Evolutionary conservation across 1,140 invertebrate genomes (phyloP), one percentile per base, ranked within the genome.

Genomic region (Nasonia giraulti): DNA sequence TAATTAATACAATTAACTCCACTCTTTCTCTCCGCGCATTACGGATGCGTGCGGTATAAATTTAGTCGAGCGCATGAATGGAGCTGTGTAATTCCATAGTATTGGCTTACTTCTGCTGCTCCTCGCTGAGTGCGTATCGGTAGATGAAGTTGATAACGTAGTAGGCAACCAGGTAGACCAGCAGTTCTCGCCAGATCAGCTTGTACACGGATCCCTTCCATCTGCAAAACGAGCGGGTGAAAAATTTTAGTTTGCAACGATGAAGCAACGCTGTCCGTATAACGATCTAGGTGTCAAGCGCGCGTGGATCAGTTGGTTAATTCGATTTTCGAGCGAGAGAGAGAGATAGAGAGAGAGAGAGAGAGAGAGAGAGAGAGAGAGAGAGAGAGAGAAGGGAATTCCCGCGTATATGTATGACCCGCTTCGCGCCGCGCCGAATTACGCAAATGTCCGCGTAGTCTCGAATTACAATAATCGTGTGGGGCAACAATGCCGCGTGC

Each of bases 121-220:
- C 91, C 69, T 96, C 95, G 87, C 95, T 96, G 87, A 99, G 94
- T 40, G 95, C 96, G 91, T 96, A 97, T 93, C 98, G 95, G 94
- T 99, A 99, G 77, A 96, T 93, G 82, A 98, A 93, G 91, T 98
- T 98, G 88, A 99, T 96, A 85, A 95, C 93, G 91, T 97, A 97
- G 93, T 98, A 99, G 83, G 97, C 91, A 85, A 95, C 93, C 88
- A 97, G 94, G 93, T 98, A 99, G 62, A 97, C 96, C 88, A 98
- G 91, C 85, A 99, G 94, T 94, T 99, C 98, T 87, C 97, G 95
- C 96, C 98, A 99, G 75, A 99, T 96, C 89, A 99, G 93, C 95
- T 99, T 99, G 95, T 99, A 99, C n/a, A 99, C 97, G 90, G 98
- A 99, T 87, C 98, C 98, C 91, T 96, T 95, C 98, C 98, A 99